Evolutionary conservation across 2,888 invertebrate genomes (phyloP).

Genomic region (Dasysyrphus albostriatus): DNA sequence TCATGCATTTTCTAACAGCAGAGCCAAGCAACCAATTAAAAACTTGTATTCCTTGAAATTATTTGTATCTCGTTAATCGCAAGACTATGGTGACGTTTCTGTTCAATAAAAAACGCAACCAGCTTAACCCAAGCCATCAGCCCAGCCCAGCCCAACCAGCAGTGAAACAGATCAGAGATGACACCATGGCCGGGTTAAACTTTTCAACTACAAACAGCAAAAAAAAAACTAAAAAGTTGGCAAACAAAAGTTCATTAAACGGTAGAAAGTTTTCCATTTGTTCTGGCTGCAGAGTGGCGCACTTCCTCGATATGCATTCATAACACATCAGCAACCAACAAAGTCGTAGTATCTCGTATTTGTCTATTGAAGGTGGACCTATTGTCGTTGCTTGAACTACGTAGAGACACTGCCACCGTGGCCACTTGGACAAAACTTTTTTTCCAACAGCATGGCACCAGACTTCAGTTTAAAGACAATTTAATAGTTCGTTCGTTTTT

Average conservation of each 20-base stretch:
- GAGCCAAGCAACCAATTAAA: not conserved
- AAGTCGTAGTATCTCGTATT: conserved; percentile 20
- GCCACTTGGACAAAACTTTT: not conserved
- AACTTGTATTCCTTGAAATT: conserved; percentile 11
- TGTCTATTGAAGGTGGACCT: conserved; percentile 38
- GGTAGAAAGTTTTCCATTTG: conserved; percentile 53
- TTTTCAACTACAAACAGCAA: conserved; percentile 10
- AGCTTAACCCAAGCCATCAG: too few relatives aligned
- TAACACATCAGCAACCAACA: conserved; percentile 31
- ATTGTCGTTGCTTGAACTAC: conserved; percentile 29
- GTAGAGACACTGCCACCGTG: not conserved
- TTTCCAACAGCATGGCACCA: conserved; percentile 9
- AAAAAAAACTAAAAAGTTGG: conserved; percentile 23
- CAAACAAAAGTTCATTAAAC: conserved; percentile 63
- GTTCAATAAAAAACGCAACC: conserved; percentile 21
- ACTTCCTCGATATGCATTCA: conserved; percentile 64
- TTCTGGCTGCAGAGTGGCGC: conserved; percentile 45
- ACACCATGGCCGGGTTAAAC: conserved; percentile 27
- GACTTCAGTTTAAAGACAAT: conserved; percentile 24
- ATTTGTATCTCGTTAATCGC: conserved; percentile 16
- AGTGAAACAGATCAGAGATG: not conserved
- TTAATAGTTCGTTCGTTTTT: conserved; percentile 25
- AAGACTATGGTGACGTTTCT: conserved; percentile 13
- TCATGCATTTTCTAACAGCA: not conserved
- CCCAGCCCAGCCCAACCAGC: not conserved